Conservation (phyloP, 2,113 vertebrate species). For the Thryonomys swinderianus region DNA sequence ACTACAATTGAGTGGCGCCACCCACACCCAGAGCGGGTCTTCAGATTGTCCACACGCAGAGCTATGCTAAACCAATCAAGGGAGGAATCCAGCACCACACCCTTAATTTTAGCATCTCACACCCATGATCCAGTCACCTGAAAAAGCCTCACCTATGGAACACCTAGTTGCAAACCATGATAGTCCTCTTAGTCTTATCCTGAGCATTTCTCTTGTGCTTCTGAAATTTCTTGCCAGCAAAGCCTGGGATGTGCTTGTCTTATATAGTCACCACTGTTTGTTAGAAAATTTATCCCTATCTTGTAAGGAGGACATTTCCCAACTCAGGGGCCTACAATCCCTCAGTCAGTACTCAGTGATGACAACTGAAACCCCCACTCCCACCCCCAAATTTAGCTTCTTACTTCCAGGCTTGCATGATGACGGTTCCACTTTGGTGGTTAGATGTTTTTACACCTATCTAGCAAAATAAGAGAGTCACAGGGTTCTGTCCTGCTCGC, state of each 20-base stretch:
- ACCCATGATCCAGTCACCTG: not conserved
- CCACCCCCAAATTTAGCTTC: not conserved
- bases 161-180: not conserved
- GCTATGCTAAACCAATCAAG: not conserved
- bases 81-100: not conserved
- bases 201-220: not conserved
- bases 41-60: not conserved
- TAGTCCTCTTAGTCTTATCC: not conserved
- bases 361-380: too few species aligned
- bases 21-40: not conserved
- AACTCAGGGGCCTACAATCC: not conserved
- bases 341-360: not conserved
- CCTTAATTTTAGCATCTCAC: not conserved
- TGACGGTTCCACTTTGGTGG: accelerated
- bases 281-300: not conserved
- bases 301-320: not conserved
- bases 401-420: accelerated
- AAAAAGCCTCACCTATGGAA: not conserved
- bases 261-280: not conserved
- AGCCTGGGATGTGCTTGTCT: not conserved
- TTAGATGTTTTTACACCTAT: accelerated
- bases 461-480: accelerated
- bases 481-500: accelerated
- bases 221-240: not conserved
- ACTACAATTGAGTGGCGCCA: not conserved